phyloP scores from a whole-genome alignment of 1,140 invertebrate genomes.

The Zaprionus davidi region DNA sequence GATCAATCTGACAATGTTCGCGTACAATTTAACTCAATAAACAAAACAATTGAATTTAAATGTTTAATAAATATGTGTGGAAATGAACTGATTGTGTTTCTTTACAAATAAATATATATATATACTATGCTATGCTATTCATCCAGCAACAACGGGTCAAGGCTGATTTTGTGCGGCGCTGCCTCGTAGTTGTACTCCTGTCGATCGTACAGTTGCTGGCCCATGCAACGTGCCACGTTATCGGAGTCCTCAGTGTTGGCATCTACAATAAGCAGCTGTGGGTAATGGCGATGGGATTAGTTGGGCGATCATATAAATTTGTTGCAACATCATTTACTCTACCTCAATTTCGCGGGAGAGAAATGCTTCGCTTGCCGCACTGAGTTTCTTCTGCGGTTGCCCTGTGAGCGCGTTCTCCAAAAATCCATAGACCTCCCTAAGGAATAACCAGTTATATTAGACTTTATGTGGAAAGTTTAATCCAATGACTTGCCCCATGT shows the following conservation, averaged over 20 bases:
- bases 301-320: neutral
- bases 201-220: slow-evolving; percentile 14
- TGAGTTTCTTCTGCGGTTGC: slow-evolving; percentile 57
- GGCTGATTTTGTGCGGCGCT: slow-evolving; percentile 46
- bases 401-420: slow-evolving; percentile 68
- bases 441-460: neutral
- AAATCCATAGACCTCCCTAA: slow-evolving; percentile 65
- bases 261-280: slow-evolving; percentile 61
- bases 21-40: slow-evolving; percentile 58
- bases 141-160: slow-evolving; percentile 59
- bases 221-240: slow-evolving; percentile 43
- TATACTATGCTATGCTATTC: slow-evolving; percentile 19
- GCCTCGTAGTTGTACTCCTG: slow-evolving; percentile 33
- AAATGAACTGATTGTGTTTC: slow-evolving; percentile 46
- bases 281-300: neutral
- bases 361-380: slow-evolving; percentile 49
- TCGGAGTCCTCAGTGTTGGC: slow-evolving; percentile 66
- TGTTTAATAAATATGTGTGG: slow-evolving; percentile 81
- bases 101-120: neutral
- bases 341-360: slow-evolving; percentile 65
- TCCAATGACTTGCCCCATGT: slow-evolving; percentile 51
- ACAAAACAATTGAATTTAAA: slow-evolving; percentile 75
- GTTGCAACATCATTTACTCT: neutral
- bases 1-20: slow-evolving; percentile 63
- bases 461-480: neutral